phyloP scores from a whole-genome alignment of 2,113 vertebrate genomes.

The Aleadryas rufinucha region DNA sequence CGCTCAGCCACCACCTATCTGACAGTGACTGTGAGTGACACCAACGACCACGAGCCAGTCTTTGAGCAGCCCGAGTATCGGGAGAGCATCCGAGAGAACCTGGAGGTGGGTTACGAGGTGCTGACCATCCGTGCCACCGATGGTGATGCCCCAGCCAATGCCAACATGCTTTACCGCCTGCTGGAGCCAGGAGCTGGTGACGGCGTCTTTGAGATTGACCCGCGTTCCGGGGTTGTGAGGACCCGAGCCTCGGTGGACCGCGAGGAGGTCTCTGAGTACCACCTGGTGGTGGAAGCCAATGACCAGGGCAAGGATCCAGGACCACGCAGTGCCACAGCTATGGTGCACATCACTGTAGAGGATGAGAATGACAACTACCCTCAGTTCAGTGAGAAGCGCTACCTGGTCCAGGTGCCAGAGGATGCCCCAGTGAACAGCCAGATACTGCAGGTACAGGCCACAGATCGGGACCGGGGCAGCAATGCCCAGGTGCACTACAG shows the following conservation, averaged over 20 bases:
- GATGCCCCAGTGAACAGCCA: constrained; percentile 86
- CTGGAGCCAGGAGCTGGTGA: constrained; percentile 77
- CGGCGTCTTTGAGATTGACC: constrained; percentile 87
- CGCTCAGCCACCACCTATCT: constrained; percentile 82
- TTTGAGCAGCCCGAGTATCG: constrained; percentile 92
- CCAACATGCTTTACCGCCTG: constrained; percentile 93
- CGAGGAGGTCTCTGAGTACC: constrained; percentile 82
- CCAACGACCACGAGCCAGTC: constrained; percentile 88
- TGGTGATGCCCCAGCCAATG: constrained; percentile 89
- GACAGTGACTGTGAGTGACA: constrained; percentile 92
- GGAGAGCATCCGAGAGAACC: constrained; percentile 88
- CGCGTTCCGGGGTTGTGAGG: constrained; percentile 86
- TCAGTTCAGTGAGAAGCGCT: constrained; percentile 92
- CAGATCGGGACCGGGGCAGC: constrained; percentile 86
- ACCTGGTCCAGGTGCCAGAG: constrained; percentile 87
- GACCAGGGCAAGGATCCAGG: constrained; percentile 92
- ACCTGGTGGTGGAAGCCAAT: constrained; percentile 90
- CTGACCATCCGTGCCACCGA: constrained; percentile 92
- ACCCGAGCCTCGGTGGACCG: constrained; percentile 84
- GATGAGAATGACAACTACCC: constrained; percentile 97
- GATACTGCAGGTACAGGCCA: constrained; percentile 88
- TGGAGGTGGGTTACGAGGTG: constrained; percentile 93
- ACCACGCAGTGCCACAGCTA: constrained; percentile 87
- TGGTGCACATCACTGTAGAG: constrained; percentile 87
- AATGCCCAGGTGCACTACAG: constrained; percentile 94